Percentiles rank a stretch among this genome's conserved stretches.
These are phyloP conservation scores for Spisula subtruncata DNA, from an alignment of 2,888 invertebrate genomes.

Conservation along the genomic window DNA sequence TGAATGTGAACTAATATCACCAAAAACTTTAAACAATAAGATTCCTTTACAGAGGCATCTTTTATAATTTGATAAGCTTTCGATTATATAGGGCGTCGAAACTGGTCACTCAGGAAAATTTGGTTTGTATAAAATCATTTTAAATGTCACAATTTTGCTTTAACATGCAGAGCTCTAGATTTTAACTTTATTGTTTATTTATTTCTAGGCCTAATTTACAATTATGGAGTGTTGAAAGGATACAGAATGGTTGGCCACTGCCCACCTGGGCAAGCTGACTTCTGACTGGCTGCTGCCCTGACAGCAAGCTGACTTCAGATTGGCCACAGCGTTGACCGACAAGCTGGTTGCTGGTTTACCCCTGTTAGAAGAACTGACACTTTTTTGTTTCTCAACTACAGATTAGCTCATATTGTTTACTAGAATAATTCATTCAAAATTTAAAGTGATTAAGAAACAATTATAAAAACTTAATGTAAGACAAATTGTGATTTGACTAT, in stretches of 20 bases:
- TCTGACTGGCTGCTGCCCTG: background rate
- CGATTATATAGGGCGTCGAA: too few relatives aligned
- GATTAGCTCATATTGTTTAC: background rate
- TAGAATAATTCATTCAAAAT: background rate
- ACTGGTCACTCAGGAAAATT: too few relatives aligned
- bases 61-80: too few relatives aligned
- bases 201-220: constrained; percentile 27
- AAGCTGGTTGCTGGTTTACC: background rate
- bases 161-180: too few relatives aligned
- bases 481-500: background rate
- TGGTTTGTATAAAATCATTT: too few relatives aligned
- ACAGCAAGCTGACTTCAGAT: background rate
- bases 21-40: too few relatives aligned
- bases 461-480: background rate
- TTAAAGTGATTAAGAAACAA: constrained; percentile 1
- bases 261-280: constrained; percentile 14
- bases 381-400: background rate
- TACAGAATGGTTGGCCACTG: constrained; percentile 33
- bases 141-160: too few relatives aligned
- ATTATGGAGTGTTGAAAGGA: constrained; percentile 43
- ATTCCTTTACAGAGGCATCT: too few relatives aligned
- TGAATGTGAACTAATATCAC: too few relatives aligned
- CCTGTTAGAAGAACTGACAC: background rate
- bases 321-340: constrained; percentile 32
- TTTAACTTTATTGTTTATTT: background rate